Evolutionary conservation across 2,797 vertebrate genomes (phyloP), one percentile per base, ranked within the genome.

Genomic region (Ispidina lecontei): DNA sequence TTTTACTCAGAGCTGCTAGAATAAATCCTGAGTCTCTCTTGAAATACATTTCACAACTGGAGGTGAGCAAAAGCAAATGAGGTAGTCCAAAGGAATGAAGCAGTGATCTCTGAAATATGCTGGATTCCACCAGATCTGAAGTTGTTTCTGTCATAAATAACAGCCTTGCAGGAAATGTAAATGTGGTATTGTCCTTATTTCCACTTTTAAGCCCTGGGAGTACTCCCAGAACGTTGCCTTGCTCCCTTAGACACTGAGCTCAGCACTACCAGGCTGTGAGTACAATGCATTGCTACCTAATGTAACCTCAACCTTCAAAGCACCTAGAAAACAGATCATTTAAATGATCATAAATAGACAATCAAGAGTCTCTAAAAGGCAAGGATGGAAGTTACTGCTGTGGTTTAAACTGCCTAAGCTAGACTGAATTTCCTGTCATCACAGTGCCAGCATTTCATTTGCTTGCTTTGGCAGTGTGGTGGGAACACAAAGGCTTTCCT

Each of bases 361-460:
- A 86, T 85, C 29, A 84, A 69, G 8, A 4, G 62, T 51, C 23
- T 84, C 70, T 80, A 47, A 83, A 80, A 76, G 21, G 19, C n/a
- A 73, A 70, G 41, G 31, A 18, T 39, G 26, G 35, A 67, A 47
- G 91, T 79, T 70, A 28, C 67, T 29, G 23, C 39, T 51, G 8
- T 46, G 23, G 8, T 47, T 67, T 28, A 14, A 69, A 64, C n/a
- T 51, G 39, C 14, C 7, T 67, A 78, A 68, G 64, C 18, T 81
- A 72, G 54, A 88, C 70, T 69, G 76, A 49, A 67, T 74, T 90
- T 74, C 90, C 41, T 86, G 86, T 59, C 80, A 63, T 73, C 35
- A 18, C 23, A 64, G 25, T 65, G 41, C 64, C 51, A 73, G 41
- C 28, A 49, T 60, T 81, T 87, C 46, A 41, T 26, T 93, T 69